phyloP scores from a whole-genome alignment of 2,797 vertebrate genomes.

The Menidia menidia region DNA sequence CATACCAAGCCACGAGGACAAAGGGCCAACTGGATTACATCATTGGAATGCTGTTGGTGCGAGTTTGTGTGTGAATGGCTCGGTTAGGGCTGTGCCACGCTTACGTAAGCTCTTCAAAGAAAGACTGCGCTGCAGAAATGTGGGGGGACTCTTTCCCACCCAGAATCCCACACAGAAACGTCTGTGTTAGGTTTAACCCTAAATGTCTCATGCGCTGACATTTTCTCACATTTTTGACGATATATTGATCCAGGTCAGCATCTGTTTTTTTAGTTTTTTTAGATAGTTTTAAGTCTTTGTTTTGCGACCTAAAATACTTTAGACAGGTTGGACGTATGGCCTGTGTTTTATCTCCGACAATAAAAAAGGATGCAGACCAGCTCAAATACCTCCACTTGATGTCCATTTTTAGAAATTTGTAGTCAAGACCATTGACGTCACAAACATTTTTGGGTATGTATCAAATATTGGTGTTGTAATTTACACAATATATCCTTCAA shows the following conservation, averaged over 20 bases:
- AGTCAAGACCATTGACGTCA: too few relatives aligned
- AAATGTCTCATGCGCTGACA: background rate
- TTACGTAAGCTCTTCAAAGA: slow-evolving; percentile 71
- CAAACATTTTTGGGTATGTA: too few relatives aligned
- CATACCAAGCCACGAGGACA: slow-evolving; percentile 57
- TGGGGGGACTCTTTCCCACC: slow-evolving; percentile 18
- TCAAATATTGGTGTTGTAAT: too few relatives aligned
- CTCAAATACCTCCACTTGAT: too few relatives aligned
- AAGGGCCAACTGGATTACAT: slow-evolving; percentile 80
- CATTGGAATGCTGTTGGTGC: slow-evolving; percentile 79
- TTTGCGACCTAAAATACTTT: too few relatives aligned
- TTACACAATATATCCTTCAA: too few relatives aligned
- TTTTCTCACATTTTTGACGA: background rate
- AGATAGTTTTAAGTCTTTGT: too few relatives aligned
- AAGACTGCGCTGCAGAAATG: slow-evolving; percentile 37
- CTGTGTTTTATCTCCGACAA: too few relatives aligned
- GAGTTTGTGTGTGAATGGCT: slow-evolving; percentile 39
- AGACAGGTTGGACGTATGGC: background rate
- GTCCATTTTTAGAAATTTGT: too few relatives aligned
- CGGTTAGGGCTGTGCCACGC: slow-evolving; percentile 56
- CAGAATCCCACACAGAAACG: background rate
- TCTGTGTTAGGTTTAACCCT: background rate
- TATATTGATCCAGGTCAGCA: background rate
- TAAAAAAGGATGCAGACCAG: too few relatives aligned
- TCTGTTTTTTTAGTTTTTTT: too few relatives aligned